Evolutionary conservation across 2,113 vertebrate species (phyloP).

Genomic region (Gallinago jamesoni): DNA sequence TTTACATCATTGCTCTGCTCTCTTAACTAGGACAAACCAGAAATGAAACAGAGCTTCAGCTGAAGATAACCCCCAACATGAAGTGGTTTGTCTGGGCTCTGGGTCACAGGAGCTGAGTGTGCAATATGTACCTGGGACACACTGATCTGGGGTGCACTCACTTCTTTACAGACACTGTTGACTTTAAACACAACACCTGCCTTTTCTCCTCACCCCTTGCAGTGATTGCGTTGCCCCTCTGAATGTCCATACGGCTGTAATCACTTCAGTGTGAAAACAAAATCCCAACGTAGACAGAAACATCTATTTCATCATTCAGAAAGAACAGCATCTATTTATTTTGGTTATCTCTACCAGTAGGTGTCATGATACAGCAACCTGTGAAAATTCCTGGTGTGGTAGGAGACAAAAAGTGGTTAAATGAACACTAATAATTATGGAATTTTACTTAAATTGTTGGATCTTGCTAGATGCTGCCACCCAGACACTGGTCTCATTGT

Average conservation of each 20-base stretch:
- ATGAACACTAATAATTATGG: neutral
- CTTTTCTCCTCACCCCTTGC: neutral
- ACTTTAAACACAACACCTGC: neutral
- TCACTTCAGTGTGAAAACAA: neutral
- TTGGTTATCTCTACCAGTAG: conserved; percentile 64
- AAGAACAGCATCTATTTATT: neutral
- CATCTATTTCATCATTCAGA: neutral
- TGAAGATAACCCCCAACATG: neutral
- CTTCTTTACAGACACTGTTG: neutral
- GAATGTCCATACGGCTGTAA: neutral
- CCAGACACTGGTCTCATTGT: neutral
- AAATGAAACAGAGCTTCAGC: neutral
- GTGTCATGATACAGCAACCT: conserved; percentile 71
- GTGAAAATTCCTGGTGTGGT: conserved; percentile 14
- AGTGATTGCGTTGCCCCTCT: neutral
- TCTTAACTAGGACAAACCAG: neutral
- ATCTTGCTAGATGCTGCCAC: neutral
- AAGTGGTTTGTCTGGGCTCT: neutral
- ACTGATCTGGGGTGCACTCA: neutral
- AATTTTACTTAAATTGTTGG: neutral
- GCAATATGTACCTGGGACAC: neutral
- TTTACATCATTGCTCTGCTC: neutral
- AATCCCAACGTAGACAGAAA: neutral
- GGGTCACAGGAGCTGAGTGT: neutral
- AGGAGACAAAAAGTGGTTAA: conserved; percentile 32